Percentiles rank a stretch among this genome's conserved stretches.
Conservation (phyloP, 2,113 vertebrate genomes). For the Phylloscopus whistleri region DNA sequence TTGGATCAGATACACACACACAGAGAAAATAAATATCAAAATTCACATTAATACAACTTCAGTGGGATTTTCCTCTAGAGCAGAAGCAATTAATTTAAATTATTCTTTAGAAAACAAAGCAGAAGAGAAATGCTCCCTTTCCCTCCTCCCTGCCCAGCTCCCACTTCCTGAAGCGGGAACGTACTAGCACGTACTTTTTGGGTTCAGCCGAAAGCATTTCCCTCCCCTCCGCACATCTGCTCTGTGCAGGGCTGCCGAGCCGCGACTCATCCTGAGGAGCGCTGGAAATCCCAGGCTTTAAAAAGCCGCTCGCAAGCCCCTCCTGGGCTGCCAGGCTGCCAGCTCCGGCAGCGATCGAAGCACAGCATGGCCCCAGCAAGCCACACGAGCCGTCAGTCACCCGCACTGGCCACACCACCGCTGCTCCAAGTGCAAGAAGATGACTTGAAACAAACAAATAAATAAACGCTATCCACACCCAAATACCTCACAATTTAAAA, state of each 20-base stretch:
- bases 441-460: neutral
- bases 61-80: neutral
- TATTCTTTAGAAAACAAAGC: neutral
- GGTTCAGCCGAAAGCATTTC: slow-evolving; percentile 11
- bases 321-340: neutral
- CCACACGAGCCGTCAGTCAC: neutral
- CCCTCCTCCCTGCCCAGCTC: neutral
- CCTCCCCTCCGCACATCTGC: neutral
- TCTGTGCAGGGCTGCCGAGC: neutral
- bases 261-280: neutral
- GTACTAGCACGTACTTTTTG: slow-evolving; percentile 10
- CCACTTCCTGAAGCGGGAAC: neutral
- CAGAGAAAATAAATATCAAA: neutral
- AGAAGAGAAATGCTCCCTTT: neutral
- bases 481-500: neutral
- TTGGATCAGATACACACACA: neutral
- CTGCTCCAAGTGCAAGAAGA: neutral
- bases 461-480: neutral
- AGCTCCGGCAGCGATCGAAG: neutral
- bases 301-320: neutral
- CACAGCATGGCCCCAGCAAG: fast-evolving
- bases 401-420: neutral
- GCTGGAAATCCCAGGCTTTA: neutral
- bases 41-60: neutral
- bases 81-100: neutral